Percentiles rank a stretch among this genome's conserved stretches.
phyloP scores from a whole-genome alignment of 92 coral and sea anemone genomes.

The Heteractis magnifica region DNA sequence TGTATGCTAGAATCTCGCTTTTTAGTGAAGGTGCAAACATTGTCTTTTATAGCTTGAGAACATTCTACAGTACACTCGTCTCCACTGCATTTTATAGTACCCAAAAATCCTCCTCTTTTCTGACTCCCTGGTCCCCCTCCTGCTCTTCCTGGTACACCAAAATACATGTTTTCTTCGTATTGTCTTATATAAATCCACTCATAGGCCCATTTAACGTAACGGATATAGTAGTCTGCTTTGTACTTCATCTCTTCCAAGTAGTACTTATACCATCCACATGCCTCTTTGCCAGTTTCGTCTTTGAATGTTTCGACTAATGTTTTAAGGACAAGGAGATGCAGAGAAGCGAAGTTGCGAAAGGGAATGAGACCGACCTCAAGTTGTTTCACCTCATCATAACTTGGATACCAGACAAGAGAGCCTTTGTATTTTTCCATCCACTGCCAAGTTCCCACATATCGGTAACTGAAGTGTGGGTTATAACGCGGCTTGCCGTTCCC shows the following conservation, averaged over 20 bases:
- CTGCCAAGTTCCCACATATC: conserved; percentile 6
- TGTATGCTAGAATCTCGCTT: too few relatives aligned
- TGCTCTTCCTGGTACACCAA: not conserved
- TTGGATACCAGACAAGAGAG: not conserved
- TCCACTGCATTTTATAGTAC: not conserved
- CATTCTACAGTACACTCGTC: not conserved
- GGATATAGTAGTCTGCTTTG: conserved; percentile 5
- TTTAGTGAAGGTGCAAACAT: not conserved
- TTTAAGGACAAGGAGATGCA: not conserved
- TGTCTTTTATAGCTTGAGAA: not conserved
- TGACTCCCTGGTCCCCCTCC: not conserved
- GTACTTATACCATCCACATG: conserved; percentile 8
- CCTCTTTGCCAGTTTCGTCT: not conserved
- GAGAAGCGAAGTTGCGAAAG: conserved; percentile 28
- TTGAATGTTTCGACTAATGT: conserved; percentile 6
- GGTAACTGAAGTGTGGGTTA: conserved; percentile 14
- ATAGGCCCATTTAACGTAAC: conserved; percentile 25
- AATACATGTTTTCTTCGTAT: conserved; percentile 1
- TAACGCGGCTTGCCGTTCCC: not conserved
- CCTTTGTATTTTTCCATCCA: conserved; percentile 9
- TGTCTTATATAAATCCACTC: conserved; percentile 22
- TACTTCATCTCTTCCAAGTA: not conserved
- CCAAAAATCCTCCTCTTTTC: not conserved
- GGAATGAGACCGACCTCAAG: conserved; percentile 20
- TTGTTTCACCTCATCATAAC: conserved; percentile 5